These are phyloP conservation scores for Colinus virginianus DNA, from an alignment of 2,113 vertebrate species.

Conservation along the genomic window DNA sequence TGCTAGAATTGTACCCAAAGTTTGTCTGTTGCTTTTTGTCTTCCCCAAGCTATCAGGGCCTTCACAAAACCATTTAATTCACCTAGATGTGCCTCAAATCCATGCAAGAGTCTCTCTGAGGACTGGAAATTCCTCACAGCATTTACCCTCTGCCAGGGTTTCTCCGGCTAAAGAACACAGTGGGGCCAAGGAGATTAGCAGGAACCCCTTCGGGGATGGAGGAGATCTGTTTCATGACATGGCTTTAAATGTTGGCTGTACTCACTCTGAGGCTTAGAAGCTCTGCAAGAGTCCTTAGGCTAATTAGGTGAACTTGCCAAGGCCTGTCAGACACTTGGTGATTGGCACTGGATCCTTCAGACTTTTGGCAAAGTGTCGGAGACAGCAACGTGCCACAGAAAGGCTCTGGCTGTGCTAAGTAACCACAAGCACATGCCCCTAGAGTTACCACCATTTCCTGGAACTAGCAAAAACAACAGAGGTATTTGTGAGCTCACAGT, in stretches of 20 bases:
- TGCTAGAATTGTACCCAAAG: constrained; percentile 24
- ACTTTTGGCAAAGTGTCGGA: constrained; percentile 43
- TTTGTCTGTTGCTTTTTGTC: neutral
- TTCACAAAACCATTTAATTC: neutral
- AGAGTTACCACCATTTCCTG: neutral
- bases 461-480: neutral
- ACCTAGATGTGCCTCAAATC: neutral
- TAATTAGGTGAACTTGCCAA: constrained; percentile 65
- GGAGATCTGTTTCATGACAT: neutral
- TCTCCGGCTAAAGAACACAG: neutral
- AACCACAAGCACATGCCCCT: neutral
- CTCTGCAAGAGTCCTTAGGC: constrained; percentile 42
- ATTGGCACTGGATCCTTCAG: constrained; percentile 22
- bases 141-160: neutral
- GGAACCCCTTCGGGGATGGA: neutral
- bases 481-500: neutral
- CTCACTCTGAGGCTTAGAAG: neutral
- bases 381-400: neutral
- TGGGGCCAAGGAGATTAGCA: neutral
- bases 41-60: neutral
- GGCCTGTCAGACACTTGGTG: constrained; percentile 51
- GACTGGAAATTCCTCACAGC: neutral
- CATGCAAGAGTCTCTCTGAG: neutral
- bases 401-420: constrained; percentile 41
- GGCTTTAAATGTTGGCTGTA: constrained; percentile 7